Evolutionary conservation across 2,113 vertebrate species (phyloP), one percentile per base, ranked within the genome.

Genomic region (Tautogolabrus adspersus): DNA sequence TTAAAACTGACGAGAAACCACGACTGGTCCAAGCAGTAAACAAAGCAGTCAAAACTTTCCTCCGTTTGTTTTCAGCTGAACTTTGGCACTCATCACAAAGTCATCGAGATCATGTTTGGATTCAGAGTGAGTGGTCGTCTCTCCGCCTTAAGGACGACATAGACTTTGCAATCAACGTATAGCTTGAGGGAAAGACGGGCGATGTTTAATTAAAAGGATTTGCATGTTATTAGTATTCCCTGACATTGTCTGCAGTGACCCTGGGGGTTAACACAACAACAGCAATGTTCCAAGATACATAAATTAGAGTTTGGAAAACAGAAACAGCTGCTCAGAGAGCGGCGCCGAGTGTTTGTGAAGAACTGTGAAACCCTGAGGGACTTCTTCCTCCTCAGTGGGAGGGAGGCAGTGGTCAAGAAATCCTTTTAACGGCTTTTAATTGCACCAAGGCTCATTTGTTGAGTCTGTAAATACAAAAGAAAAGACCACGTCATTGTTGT

Each of bases 151-250:
- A 67, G 44, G 42, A 77, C 63, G 74, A 76, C 62, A 3, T 12
- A 37, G 66, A 59, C 57, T 57, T n/a, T 54, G 64, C 65, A 76
- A 77, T 83, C 58, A 75, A 77, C 81, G 72, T 72, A 55, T 65
- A 78, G 77, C 79, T 81, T 49, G 18, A 70, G 71, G 85, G 70
- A 47, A 68, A 73, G 62, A 79, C 52, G 56, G 75, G 76, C 69
- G 74, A 54, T 23, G 74, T 52, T 38, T 82, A 80, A 91, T 90
- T 83, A 85, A 78, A 75, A 64, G 46, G 65, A 89, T 92, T 87
- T 85, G 87, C 86, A 85, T 87, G 51, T 4, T 9, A 71, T 86
- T 87, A 81, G 68, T 79, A 88, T 86, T 89, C 82, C n/a, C 55
- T 69, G 58, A 72, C 82, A 63, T 44, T 54, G 62, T 73, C 30